Evolutionary conservation across 2,888 invertebrate species (phyloP).

Genomic region (Melanostoma scalare): DNA sequence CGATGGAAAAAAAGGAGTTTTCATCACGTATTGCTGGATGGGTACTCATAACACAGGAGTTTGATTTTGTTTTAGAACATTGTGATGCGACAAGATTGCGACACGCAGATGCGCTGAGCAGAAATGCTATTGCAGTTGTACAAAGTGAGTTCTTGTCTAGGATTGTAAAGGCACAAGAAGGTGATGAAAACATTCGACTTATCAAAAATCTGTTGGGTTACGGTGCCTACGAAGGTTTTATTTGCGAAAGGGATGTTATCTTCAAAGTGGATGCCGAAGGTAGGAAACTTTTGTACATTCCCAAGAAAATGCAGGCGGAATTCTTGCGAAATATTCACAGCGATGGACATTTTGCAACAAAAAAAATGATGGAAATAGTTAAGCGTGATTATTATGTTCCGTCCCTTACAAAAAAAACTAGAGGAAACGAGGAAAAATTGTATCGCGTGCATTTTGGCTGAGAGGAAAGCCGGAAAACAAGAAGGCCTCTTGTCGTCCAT

Average conservation of each 20-base stretch:
- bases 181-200: not conserved
- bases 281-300: not conserved
- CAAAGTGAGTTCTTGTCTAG: slow-evolving; percentile 1
- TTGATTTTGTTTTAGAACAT: slow-evolving; percentile 56
- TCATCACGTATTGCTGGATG: slow-evolving; percentile 69
- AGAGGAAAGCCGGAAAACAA: slow-evolving; percentile 7
- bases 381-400: slow-evolving; percentile 10
- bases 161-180: not conserved
- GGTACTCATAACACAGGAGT: slow-evolving; percentile 74
- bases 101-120: slow-evolving; percentile 56
- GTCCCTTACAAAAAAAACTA: not conserved
- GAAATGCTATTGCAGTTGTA: not conserved
- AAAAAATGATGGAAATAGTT: slow-evolving; percentile 3
- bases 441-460: slow-evolving; percentile 3
- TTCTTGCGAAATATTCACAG: too few relatives aligned
- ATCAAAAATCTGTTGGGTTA: not conserved
- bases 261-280: not conserved
- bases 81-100: slow-evolving; percentile 48
- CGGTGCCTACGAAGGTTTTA: not conserved
- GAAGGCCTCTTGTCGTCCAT: not conserved
- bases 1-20: slow-evolving; percentile 75
- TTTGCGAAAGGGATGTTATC: not conserved
- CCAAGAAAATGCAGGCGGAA: slow-evolving; percentile 14
- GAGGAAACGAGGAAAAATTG: not conserved
- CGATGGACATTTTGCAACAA: slow-evolving; percentile 7